Evolutionary conservation across 2,113 vertebrate genomes (phyloP).

Genomic region (Stegostoma tigrinum): DNA sequence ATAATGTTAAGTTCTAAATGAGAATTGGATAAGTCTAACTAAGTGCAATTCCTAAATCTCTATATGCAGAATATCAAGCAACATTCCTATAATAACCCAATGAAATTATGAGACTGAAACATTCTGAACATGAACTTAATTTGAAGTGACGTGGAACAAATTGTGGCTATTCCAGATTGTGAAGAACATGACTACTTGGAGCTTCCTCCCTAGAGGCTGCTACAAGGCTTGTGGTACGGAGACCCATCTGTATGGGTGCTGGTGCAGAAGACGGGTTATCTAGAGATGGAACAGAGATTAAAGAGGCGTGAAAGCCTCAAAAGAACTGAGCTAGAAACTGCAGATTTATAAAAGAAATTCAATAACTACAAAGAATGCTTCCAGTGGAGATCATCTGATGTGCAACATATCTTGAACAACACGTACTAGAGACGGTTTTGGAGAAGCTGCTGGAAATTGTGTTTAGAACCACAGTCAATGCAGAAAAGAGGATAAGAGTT

Average conservation of each 20-base stretch:
- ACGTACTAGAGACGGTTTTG: not conserved
- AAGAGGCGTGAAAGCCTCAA: not conserved
- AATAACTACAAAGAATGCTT: not conserved
- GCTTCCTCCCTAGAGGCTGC: not conserved
- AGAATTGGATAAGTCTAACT: not conserved
- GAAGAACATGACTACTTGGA: not conserved
- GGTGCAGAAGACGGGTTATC: not conserved
- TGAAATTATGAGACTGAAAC: not conserved
- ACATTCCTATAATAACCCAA: no score
- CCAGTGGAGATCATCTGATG: not conserved
- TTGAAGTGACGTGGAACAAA: slow-evolving; percentile 7
- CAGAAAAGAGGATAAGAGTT: not conserved
- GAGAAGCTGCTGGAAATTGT: not conserved
- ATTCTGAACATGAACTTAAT: not conserved
- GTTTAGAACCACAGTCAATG: not conserved
- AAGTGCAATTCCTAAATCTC: not conserved
- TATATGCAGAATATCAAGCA: not conserved
- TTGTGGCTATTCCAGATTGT: not conserved
- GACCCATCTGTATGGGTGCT: not conserved
- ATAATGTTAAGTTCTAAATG: not conserved
- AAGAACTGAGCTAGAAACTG: not conserved
- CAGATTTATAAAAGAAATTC: not conserved
- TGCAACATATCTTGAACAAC: not conserved
- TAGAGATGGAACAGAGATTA: not conserved
- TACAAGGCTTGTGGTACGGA: not conserved